These are phyloP conservation scores for Polylopha cassiicola DNA, from an alignment of 2,888 invertebrate species.

Conservation along the genomic window DNA sequence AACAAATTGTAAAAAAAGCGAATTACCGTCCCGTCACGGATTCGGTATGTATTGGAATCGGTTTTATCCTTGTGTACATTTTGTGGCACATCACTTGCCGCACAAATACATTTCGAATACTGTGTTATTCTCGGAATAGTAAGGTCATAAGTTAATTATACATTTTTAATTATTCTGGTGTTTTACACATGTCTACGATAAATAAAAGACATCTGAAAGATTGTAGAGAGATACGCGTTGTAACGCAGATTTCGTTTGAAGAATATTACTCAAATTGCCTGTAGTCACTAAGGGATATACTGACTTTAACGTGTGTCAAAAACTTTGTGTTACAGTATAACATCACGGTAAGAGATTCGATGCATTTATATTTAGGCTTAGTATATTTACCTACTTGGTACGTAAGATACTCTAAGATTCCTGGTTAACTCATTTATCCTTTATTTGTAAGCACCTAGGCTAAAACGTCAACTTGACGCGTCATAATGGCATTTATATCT, in stretches of 20 bases:
- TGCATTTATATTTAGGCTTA: slow-evolving; percentile 59
- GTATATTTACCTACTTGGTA: slow-evolving; percentile 24
- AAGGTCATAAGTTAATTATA: slow-evolving; percentile 24
- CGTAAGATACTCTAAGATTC: slow-evolving; percentile 9
- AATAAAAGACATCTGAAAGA: slow-evolving; percentile 19
- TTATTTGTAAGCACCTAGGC: slow-evolving; percentile 4
- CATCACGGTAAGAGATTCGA: slow-evolving; percentile 40
- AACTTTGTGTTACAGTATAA: slow-evolving; percentile 1
- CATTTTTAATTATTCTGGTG: slow-evolving; percentile 29
- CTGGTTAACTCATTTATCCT: slow-evolving; percentile 18
- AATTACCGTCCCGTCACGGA: too few relatives aligned
- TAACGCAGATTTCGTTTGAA: too few relatives aligned
- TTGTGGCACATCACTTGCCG: slow-evolving; percentile 36
- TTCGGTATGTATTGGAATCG: too few relatives aligned
- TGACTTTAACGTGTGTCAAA: too few relatives aligned
- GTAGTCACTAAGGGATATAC: too few relatives aligned
- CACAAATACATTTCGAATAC: slow-evolving; percentile 51
- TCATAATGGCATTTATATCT: too few relatives aligned
- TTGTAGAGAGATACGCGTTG: too few relatives aligned
- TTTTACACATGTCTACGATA: slow-evolving; percentile 11
- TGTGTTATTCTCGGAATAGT: slow-evolving; percentile 44
- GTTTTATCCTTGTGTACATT: slow-evolving; percentile 19
- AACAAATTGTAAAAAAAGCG: not conserved
- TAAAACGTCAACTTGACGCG: too few relatives aligned
- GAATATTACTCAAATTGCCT: too few relatives aligned